phyloP scores from a whole-genome alignment of 2,797 vertebrate genomes.

The Hippoglossus hippoglossus region DNA sequence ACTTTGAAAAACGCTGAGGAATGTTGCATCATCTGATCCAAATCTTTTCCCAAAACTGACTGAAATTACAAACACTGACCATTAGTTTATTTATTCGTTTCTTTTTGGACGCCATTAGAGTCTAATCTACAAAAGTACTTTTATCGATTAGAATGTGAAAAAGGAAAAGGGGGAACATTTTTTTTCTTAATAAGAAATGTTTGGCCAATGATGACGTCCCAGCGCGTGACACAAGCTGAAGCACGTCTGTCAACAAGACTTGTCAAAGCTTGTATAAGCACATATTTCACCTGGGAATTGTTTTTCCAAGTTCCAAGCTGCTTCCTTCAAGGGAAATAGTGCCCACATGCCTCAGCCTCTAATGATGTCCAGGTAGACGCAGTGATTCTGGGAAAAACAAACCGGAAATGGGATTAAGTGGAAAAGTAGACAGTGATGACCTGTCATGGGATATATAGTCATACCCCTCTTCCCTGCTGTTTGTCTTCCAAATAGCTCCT shows the following conservation, averaged over 20 bases:
- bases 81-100: neutral
- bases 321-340: neutral
- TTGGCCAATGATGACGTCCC: neutral
- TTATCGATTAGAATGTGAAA: neutral
- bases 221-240: conserved; percentile 16
- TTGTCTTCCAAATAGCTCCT: neutral
- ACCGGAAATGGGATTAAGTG: neutral
- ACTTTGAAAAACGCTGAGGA: conserved; percentile 59
- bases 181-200: neutral
- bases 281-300: conserved; percentile 10
- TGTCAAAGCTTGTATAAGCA: conserved; percentile 22
- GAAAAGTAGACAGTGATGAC: neutral
- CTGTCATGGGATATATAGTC: neutral
- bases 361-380: conserved; percentile 2
- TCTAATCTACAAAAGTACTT: neutral
- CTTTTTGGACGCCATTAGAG: neutral
- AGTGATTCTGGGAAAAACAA: conserved; percentile 11
- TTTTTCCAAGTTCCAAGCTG: conserved; percentile 1
- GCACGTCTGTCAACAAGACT: conserved; percentile 18
- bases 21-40: conserved; percentile 37
- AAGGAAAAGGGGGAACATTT: no score
- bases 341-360: conserved; percentile 5
- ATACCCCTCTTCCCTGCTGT: neutral
- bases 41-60: conserved; percentile 27
- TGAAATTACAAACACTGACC: no score